Evolutionary conservation across 2,113 vertebrate genomes (phyloP), one percentile per base, ranked within the genome.

Genomic region (Microcebus tavaratra): DNA sequence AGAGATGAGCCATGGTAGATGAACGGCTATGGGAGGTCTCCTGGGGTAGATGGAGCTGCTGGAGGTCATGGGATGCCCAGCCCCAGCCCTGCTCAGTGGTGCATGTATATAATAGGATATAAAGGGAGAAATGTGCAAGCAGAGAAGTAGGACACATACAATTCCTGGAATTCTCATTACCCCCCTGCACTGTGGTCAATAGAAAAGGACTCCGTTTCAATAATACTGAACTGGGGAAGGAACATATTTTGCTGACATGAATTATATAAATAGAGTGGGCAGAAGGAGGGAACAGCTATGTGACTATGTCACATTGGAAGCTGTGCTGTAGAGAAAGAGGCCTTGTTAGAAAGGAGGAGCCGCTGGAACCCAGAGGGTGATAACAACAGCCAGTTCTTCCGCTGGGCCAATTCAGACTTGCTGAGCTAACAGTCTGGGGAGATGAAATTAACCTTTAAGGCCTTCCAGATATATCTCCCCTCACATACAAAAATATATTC

Each of bases 231-330:
- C 94, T 48, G 27, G 42, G 48, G 34, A 79, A 82, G 42, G 14
- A 91, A 82, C 20, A n/a, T 91, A 39, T 61, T 94, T 93, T 96
- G 73, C 39, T 86, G 86, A 55, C 21, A 50, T 39, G 25, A 96
- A 42, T 42, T 48, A 76, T 59, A 79, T 59, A 96, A 73, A n/a
- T 67, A 29, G 34, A 36, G 25, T 39, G 36, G 17, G 17, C 14
- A n/a, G 23, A 15, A 34, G 21, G 3, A 90, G 65, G 57, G 45
- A 80, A 81, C 29, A 67, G 55, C 45, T 91, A 11, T 39, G 53
- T 80, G 72, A 78, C 50, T 45, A 12, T 2, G 67, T 67, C 63
- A 87, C 50, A 20, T 7, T 53, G 57, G 84, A 92, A 88, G 31
- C 68, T 34, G 36, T 23, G 14, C 36, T 61, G 8, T 73, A 8